Conservation (phyloP, 2,888 invertebrate species). For the Phragmatobia fuliginosa region DNA sequence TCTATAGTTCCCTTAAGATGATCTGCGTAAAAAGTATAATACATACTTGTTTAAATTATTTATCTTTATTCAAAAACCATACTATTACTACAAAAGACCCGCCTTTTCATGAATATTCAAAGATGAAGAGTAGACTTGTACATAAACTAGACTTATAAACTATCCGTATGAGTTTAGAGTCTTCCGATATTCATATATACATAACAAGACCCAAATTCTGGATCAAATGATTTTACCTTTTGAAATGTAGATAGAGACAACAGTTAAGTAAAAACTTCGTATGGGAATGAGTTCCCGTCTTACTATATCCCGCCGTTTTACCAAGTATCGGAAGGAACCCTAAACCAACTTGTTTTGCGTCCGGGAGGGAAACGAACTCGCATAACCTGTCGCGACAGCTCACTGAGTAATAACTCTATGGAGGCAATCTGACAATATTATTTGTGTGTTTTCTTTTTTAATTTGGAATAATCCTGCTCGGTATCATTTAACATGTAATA, state of each 20-base stretch:
- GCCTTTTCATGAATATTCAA: too few species aligned
- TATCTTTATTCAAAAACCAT: too few species aligned
- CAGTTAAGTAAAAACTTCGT: not conserved
- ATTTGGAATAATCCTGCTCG: constrained; percentile 9
- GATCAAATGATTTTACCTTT: not conserved
- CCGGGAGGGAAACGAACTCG: constrained; percentile 70
- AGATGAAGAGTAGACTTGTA: too few species aligned
- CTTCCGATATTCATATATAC: not conserved
- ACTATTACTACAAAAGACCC: too few species aligned
- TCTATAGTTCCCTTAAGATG: not conserved
- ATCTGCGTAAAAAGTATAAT: too few species aligned
- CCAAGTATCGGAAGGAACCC: constrained; percentile 9
- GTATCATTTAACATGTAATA: not conserved
- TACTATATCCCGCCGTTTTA: constrained; percentile 9
- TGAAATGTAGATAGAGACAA: not conserved
- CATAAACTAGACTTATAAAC: too few species aligned
- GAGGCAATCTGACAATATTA: constrained; percentile 49
- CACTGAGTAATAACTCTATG: constrained; percentile 60
- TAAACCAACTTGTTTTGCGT: constrained; percentile 56
- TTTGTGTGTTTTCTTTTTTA: constrained; percentile 32
- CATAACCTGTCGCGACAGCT: constrained; percentile 68
- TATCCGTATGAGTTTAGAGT: too few species aligned
- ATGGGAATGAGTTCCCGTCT: too few species aligned
- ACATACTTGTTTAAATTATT: too few species aligned
- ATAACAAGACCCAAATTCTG: not conserved